phyloP scores from a whole-genome alignment of 2,113 vertebrate species.

The Toxotes jaculatrix region DNA sequence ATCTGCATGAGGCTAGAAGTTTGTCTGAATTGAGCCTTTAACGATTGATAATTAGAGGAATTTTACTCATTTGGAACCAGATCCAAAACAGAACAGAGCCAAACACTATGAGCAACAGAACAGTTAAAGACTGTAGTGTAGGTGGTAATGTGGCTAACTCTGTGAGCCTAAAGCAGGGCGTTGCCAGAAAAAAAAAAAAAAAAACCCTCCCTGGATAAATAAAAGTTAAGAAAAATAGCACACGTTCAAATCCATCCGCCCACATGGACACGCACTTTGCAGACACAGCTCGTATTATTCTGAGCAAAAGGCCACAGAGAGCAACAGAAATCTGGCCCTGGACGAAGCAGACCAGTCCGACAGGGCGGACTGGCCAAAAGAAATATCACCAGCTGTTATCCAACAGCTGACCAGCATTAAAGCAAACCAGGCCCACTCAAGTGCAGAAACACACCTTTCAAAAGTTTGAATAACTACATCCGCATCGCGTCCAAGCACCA shows the following conservation, averaged over 20 bases:
- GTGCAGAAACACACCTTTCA: slow-evolving; percentile 21
- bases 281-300: slow-evolving; percentile 44
- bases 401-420: slow-evolving; percentile 58
- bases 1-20: not conserved
- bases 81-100: not conserved
- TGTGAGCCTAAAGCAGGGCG: slow-evolving; percentile 9
- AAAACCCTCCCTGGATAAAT: slow-evolving; percentile 29
- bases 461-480: slow-evolving; percentile 24
- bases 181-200: not conserved
- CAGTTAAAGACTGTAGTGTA: not conserved
- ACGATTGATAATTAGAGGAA: too few relatives aligned
- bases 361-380: slow-evolving; percentile 3
- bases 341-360: slow-evolving; percentile 19
- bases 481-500: slow-evolving; percentile 13
- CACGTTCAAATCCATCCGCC: slow-evolving; percentile 19
- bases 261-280: slow-evolving; percentile 31
- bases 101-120: not conserved
- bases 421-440: slow-evolving; percentile 19
- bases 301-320: slow-evolving; percentile 41
- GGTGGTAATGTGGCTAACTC: not conserved
- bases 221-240: slow-evolving; percentile 31
- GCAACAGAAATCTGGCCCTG: slow-evolving; percentile 22
- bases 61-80: not conserved
- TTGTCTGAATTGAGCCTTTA: too few relatives aligned
- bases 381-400: slow-evolving; percentile 50